Evolutionary conservation across 2,113 vertebrate species (phyloP).

Genomic region (Barnardius zonarius): DNA sequence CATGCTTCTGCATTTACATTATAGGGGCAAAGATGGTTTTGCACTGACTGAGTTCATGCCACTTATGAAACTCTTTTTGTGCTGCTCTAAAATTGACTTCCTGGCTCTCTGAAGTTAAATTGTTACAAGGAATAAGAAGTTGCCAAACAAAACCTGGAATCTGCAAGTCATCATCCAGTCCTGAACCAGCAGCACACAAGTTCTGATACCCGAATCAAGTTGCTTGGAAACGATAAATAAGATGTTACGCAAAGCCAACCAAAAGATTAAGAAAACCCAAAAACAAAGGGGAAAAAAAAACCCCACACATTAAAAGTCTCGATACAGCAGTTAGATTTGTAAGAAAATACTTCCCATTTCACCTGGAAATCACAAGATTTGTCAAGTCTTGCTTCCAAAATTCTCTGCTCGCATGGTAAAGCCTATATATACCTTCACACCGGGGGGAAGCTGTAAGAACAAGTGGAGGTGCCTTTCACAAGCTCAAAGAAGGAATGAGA

Average conservation of each 20-base stretch:
- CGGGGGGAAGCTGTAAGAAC: background rate
- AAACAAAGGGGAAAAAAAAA: accelerated
- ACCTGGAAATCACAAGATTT: background rate
- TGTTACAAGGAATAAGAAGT: background rate
- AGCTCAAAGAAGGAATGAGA: background rate
- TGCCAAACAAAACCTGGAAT: background rate
- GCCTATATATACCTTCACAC: background rate
- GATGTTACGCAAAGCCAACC: background rate
- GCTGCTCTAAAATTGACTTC: background rate
- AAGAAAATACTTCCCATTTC: background rate
- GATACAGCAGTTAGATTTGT: background rate
- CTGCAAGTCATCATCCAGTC: background rate
- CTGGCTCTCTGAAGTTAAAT: background rate
- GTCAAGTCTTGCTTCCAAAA: background rate
- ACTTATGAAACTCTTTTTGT: background rate
- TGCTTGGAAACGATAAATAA: background rate
- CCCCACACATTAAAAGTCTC: background rate
- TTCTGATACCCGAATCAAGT: background rate
- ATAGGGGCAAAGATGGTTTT: background rate
- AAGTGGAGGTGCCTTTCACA: background rate
- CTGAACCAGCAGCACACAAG: accelerated
- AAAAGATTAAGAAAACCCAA: background rate
- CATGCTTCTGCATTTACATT: no score
- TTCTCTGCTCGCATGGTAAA: background rate
- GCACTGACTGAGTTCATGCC: background rate